Evolutionary conservation across 2,888 invertebrate genomes (phyloP).

Genomic region (Sicus ferrugineus): DNA sequence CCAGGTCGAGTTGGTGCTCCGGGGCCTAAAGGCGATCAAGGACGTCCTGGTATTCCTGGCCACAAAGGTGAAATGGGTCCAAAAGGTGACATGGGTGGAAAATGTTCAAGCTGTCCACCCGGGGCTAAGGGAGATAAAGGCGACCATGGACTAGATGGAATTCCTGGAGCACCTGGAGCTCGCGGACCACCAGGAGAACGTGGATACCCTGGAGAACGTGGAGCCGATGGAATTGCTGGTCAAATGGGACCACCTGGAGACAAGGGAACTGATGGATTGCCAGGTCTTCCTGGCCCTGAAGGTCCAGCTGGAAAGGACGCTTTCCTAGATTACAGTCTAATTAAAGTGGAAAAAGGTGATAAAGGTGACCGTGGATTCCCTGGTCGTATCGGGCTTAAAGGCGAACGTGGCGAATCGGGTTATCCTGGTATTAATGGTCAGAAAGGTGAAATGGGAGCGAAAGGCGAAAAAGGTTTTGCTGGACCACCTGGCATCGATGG

Average conservation of each 20-base stretch:
- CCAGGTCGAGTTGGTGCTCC: conserved; percentile 74
- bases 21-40: conserved; percentile 75
- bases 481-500: conserved; percentile 80
- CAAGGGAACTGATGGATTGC: conserved; percentile 65
- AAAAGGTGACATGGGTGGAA: conserved; percentile 84
- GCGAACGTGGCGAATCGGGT: conserved; percentile 75
- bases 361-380: conserved; percentile 73
- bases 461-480: conserved; percentile 73
- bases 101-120: conserved; percentile 79
- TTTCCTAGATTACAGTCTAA: conserved; percentile 66
- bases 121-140: conserved; percentile 81
- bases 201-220: conserved; percentile 75
- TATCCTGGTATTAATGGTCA: conserved; percentile 73
- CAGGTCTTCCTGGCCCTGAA: conserved; percentile 71
- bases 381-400: conserved; percentile 73
- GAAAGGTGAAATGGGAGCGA: conserved; percentile 74
- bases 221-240: conserved; percentile 76
- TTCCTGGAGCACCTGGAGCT: conserved; percentile 74
- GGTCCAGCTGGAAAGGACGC: conserved; percentile 74
- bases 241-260: conserved; percentile 57
- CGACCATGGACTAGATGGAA: conserved; percentile 75
- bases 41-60: conserved; percentile 74
- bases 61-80: conserved; percentile 71
- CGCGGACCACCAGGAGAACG: conserved; percentile 77
- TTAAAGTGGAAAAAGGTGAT: conserved; percentile 70